phyloP scores from a whole-genome alignment of 1,140 invertebrate genomes.

The Philaenus spumarius region DNA sequence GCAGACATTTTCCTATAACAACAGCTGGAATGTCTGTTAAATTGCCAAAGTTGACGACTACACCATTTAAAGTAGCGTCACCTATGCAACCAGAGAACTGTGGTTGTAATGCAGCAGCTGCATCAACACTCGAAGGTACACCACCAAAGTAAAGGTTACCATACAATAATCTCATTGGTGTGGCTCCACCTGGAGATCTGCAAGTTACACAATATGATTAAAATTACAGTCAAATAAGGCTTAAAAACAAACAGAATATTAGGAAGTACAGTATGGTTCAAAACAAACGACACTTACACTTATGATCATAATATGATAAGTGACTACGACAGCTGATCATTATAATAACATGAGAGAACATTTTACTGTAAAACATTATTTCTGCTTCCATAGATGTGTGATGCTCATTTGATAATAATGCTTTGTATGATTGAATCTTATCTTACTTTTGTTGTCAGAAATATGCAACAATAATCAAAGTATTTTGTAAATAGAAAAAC shows the following conservation, averaged over 20 bases:
- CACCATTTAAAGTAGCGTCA: conserved; percentile 76
- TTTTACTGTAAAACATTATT: too few species aligned
- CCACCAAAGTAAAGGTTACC: conserved; percentile 81
- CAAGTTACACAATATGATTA: conserved; percentile 25
- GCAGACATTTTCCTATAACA: conserved; percentile 56
- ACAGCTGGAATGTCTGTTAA: conserved; percentile 52
- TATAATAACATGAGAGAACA: too few species aligned
- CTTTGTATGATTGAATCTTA: too few species aligned
- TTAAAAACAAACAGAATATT: conserved; percentile 19
- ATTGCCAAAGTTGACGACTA: conserved; percentile 73
- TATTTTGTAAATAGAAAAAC: too few species aligned
- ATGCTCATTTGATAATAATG: too few species aligned
- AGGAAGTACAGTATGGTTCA: too few species aligned
- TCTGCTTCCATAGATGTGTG: too few species aligned
- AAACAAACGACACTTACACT: too few species aligned
- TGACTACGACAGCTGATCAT: too few species aligned
- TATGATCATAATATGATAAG: too few species aligned
- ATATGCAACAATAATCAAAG: too few species aligned
- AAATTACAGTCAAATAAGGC: not conserved
- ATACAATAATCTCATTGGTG: conserved; percentile 50
- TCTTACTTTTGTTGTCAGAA: too few species aligned
- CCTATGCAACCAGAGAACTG: conserved; percentile 79
- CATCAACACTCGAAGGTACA: conserved; percentile 52
- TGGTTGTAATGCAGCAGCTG: conserved; percentile 37
- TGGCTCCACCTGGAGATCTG: conserved; percentile 48